Percentiles rank a stretch among this genome's conserved stretches.
Conservation (phyloP, 2,113 vertebrate genomes). For the Esox niger region DNA sequence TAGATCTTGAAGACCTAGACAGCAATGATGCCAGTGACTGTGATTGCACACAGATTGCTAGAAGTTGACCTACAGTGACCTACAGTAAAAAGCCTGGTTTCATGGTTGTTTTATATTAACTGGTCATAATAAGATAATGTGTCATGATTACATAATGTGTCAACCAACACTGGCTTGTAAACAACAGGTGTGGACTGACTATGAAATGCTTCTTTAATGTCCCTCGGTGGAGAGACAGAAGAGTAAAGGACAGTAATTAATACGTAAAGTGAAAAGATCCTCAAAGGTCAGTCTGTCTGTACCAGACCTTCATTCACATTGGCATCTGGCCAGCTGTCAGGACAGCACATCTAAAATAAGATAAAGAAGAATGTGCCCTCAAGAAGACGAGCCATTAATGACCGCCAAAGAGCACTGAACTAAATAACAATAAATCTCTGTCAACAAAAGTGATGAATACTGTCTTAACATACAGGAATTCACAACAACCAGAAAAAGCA, state of each 20-base stretch:
- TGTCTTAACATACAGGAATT: background rate
- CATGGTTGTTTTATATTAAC: background rate
- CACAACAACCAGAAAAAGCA: background rate
- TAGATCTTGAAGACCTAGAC: background rate
- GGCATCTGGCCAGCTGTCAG: conserved; percentile 6
- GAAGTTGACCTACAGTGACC: background rate
- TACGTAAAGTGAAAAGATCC: no score
- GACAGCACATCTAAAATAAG: conserved; percentile 7
- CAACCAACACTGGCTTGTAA: no score
- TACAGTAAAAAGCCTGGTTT: background rate
- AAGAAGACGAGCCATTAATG: background rate
- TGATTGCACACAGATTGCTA: background rate
- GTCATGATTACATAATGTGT: background rate
- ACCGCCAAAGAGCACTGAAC: background rate
- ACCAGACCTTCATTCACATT: background rate
- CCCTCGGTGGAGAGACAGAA: no score
- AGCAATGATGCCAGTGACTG: background rate
- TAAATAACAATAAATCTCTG: background rate
- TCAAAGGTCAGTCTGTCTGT: no score
- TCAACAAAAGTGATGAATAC: background rate
- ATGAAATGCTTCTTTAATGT: no score
- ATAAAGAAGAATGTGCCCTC: background rate
- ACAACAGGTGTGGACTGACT: no score
- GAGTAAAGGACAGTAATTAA: no score
- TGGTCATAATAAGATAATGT: background rate